Percentiles rank a stretch among this genome's conserved stretches.
Evolutionary conservation across 2,113 vertebrate genomes (phyloP).

Genomic region (Mirza zaza): DNA sequence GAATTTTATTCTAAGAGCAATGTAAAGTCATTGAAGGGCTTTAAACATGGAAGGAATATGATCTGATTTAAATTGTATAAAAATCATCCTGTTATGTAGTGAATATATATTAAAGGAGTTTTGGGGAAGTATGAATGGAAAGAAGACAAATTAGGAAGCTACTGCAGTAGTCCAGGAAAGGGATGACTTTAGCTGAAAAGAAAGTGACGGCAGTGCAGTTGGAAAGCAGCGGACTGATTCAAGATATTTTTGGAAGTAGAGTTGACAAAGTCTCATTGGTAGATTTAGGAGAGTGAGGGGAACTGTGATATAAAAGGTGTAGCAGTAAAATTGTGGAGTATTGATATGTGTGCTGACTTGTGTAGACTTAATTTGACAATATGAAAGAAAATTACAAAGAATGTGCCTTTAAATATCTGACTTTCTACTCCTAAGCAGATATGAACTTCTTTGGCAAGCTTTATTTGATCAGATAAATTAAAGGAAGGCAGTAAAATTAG

Average conservation of each 20-base stretch:
- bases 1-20: not conserved
- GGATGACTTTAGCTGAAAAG: not conserved
- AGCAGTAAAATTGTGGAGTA: not conserved
- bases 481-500: conserved; percentile 7
- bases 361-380: conserved; percentile 51
- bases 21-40: not conserved
- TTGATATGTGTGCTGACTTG: not conserved
- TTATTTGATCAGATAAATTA: conserved; percentile 21
- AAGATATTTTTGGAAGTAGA: not conserved
- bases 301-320: not conserved
- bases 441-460: conserved; percentile 9
- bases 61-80: conserved; percentile 11
- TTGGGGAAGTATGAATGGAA: not conserved
- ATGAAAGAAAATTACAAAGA: conserved; percentile 23
- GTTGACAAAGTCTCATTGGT: not conserved
- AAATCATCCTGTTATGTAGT: not conserved
- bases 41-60: not conserved
- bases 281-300: not conserved
- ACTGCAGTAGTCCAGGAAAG: not conserved
- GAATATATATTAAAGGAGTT: not conserved
- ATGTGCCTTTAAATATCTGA: conserved; percentile 11
- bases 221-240: not conserved
- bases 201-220: not conserved
- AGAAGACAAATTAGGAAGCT: not conserved
- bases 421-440: conserved; percentile 34